Percentiles rank a stretch among this genome's conserved stretches.
Evolutionary conservation across 2,888 invertebrate species (phyloP).

Genomic region (Spatulosminthurus flaviceps): DNA sequence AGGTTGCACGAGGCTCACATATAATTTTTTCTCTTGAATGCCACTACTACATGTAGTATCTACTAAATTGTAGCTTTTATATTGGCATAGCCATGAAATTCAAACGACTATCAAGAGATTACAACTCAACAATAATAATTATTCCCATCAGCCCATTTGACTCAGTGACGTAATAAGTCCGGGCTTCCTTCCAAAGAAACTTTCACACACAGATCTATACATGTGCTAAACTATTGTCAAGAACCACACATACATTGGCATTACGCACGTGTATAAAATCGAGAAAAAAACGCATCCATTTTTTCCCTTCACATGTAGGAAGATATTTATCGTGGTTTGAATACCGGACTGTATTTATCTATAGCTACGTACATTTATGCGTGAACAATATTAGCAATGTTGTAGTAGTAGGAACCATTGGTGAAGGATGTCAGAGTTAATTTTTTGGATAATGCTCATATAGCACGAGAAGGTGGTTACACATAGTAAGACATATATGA

Average conservation of each 20-base stretch:
- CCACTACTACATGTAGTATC: no score
- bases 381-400: no score
- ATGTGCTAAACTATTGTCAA: no score
- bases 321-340: constrained; percentile 28
- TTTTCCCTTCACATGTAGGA: constrained; percentile 20
- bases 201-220: neutral
- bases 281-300: neutral
- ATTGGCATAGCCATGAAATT: neutral
- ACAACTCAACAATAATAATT: neutral
- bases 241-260: no score
- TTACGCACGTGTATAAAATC: neutral
- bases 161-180: neutral
- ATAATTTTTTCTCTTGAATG: no score
- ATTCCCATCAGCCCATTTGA: neutral
- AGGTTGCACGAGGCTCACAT: no score
- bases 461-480: no score
- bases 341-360: no score
- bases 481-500: neutral
- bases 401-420: neutral
- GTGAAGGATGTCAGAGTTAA: constrained; percentile 27
- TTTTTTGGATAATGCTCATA: no score
- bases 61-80: neutral
- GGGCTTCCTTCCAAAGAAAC: constrained; percentile 22
- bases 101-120: neutral
- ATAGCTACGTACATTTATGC: no score